Evolutionary conservation across 2,797 vertebrate species (phyloP).

Genomic region (Schizopygopsis pylzovi): DNA sequence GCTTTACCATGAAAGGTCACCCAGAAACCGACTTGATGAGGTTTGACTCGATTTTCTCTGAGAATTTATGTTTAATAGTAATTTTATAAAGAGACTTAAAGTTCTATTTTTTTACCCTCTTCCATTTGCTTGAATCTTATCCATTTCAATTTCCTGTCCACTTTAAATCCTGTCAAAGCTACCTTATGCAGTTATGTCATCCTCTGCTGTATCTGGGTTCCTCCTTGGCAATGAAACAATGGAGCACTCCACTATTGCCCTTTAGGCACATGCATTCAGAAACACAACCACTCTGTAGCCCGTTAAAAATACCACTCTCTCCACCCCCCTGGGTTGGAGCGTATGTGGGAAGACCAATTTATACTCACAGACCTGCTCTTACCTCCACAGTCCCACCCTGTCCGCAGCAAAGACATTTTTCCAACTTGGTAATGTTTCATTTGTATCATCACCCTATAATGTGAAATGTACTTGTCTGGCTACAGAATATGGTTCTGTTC

Average conservation of each 20-base stretch:
- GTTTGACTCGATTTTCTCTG: not conserved
- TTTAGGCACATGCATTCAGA: slow-evolving; percentile 55
- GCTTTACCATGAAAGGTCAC: not conserved
- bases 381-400: slow-evolving; percentile 17
- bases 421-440: not conserved
- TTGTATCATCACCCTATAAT: slow-evolving; percentile 24
- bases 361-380: slow-evolving; percentile 9
- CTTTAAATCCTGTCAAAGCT: slow-evolving; percentile 61
- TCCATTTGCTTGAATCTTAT: slow-evolving; percentile 66
- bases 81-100: slow-evolving; percentile 3
- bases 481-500: not conserved
- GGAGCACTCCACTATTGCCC: slow-evolving; percentile 58
- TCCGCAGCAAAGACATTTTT: not conserved
- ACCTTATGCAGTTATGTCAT: slow-evolving; percentile 46
- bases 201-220: slow-evolving; percentile 53
- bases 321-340: slow-evolving; percentile 29
- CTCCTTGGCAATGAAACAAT: slow-evolving; percentile 50
- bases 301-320: slow-evolving; percentile 61
- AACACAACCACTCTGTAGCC: slow-evolving; percentile 54
- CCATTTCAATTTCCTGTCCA: slow-evolving; percentile 49
- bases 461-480: not conserved
- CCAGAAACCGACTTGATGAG: not conserved
- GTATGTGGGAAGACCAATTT: slow-evolving; percentile 43
- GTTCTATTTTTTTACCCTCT: slow-evolving; percentile 51
- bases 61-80: not conserved